A percentile compares a stretch with the other conserved stretches of the same genome.
phyloP scores from a whole-genome alignment of 2,888 invertebrate genomes.

The Euzetes globulus region DNA sequence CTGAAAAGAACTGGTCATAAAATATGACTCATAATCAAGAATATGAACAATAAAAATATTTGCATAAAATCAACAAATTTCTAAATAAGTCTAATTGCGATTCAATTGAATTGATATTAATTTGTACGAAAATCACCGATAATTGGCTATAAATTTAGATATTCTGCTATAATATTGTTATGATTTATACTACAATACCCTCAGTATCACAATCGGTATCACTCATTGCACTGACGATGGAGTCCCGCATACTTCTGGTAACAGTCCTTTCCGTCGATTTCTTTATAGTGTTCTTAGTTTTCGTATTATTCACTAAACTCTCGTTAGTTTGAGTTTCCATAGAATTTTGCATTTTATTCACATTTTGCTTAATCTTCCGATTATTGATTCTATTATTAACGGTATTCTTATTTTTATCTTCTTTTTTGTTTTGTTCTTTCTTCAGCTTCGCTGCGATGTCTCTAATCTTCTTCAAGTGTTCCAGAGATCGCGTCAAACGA shows the following conservation, averaged over 20 bases:
- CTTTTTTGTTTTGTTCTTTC: conserved; percentile 29
- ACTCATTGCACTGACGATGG: neutral
- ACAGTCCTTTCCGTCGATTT: neutral
- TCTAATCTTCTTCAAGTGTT: conserved; percentile 23
- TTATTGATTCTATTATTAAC: neutral
- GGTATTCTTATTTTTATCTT: neutral
- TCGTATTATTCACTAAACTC: neutral
- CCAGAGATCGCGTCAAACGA: conserved; percentile 16
- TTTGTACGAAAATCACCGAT: conserved; percentile 13
- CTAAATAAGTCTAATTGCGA: too few relatives aligned
- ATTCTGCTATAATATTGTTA: neutral
- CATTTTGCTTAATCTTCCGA: too few relatives aligned
- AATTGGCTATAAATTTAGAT: conserved; percentile 18
- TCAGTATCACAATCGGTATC: conserved; percentile 28
- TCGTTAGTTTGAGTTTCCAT: conserved; percentile 25
- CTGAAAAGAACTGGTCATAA: too few relatives aligned
- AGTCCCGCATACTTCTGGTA: neutral
- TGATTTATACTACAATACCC: conserved; percentile 19
- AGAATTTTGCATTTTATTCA: neutral
- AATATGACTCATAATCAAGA: too few relatives aligned
- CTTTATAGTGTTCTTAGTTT: neutral
- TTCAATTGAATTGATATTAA: neutral
- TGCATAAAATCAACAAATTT: neutral
- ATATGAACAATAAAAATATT: neutral
- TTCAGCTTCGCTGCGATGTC: conserved; percentile 16